Percentiles rank a stretch among this genome's conserved stretches.
These are phyloP conservation scores for Ganaspis brasiliensis DNA, from an alignment of 2,888 invertebrate species.

Conservation along the genomic window DNA sequence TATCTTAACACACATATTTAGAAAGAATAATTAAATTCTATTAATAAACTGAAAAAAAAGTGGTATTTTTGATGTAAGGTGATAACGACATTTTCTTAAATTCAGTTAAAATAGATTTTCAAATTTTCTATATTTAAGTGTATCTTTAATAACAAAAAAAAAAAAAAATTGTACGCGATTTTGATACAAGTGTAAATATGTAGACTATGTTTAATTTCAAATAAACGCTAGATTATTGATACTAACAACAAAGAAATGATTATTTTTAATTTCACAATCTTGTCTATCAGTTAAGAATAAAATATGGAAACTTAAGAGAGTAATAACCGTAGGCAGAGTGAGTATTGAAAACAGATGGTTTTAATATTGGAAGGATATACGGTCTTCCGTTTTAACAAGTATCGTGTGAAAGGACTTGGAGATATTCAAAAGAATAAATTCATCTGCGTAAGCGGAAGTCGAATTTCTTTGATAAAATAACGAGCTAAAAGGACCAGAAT, in stretches of 20 bases:
- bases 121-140: no score
- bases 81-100: no score
- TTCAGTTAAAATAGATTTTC: no score
- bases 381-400: constrained; percentile 67
- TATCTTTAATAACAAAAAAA: no score
- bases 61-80: no score
- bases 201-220: no score
- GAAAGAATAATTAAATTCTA: not conserved
- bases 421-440: constrained; percentile 24
- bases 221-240: no score
- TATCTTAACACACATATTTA: constrained; percentile 45
- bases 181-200: not conserved
- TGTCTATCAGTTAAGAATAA: not conserved
- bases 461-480: not conserved
- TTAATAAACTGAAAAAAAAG: no score
- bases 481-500: not conserved
- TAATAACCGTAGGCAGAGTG: not conserved
- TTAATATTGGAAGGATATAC: constrained; percentile 72
- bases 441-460: constrained; percentile 4
- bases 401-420: constrained; percentile 8
- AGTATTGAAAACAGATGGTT: constrained; percentile 69
- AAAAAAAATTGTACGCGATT: not conserved
- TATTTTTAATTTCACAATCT: no score
- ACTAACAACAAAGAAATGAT: no score
- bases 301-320: constrained; percentile 12